Conservation (phyloP, 2,113 vertebrate genomes). For the Tauraco erythrolophus region DNA sequence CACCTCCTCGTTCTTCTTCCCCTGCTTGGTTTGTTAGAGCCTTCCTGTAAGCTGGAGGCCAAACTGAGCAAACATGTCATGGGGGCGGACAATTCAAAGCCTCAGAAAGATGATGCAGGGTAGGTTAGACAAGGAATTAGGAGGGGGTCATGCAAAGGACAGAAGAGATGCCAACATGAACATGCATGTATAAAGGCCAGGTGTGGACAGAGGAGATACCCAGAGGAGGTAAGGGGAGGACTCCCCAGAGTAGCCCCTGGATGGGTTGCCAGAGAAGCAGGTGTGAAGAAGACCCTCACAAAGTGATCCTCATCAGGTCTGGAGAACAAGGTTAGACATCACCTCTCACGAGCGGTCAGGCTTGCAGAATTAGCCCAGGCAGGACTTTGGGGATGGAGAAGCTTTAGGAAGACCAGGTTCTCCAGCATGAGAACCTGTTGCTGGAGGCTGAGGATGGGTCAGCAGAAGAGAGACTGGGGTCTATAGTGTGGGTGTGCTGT, state of each 20-base stretch:
- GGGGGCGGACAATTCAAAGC: too few relatives aligned
- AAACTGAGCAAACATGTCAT: accelerated
- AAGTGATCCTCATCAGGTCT: accelerated
- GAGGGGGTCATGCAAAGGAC: background rate
- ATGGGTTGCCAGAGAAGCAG: background rate
- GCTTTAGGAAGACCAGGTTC: background rate
- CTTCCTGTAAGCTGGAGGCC: background rate
- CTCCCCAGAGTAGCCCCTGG: background rate
- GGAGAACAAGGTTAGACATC: background rate
- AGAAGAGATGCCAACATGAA: background rate
- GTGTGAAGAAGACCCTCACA: background rate
- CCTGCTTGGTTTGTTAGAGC: background rate
- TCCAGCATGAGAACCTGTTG: background rate
- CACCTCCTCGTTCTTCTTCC: background rate
- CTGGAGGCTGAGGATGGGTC: background rate
- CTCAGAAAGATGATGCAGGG: background rate
- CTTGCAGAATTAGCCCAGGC: background rate
- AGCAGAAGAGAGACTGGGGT: too few relatives aligned
- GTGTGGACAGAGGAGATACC: background rate
- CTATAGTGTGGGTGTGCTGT: background rate
- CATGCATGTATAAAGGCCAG: too few relatives aligned
- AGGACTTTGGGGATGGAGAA: background rate
- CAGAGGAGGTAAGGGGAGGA: background rate
- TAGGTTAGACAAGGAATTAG: background rate
- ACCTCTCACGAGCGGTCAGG: accelerated